Conservation (phyloP, 2,888 invertebrate genomes). For the Anthrax anthrax region DNA sequence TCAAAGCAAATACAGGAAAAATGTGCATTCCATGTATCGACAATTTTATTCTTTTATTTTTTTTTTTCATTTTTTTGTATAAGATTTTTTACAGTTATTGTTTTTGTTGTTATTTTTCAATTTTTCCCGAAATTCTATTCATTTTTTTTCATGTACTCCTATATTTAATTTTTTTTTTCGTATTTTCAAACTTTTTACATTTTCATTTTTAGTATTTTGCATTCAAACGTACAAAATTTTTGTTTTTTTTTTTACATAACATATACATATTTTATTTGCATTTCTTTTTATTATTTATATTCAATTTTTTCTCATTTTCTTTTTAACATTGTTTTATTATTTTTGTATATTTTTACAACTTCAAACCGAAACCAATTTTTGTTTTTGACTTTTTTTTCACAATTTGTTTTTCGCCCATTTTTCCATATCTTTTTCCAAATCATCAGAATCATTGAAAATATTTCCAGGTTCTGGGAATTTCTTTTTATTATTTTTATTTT, state of each 20-base stretch:
- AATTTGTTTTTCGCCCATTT: conserved; percentile 1
- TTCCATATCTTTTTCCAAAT: conserved; percentile 3
- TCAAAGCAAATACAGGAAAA: conserved; percentile 13
- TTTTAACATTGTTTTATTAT: too few relatives aligned
- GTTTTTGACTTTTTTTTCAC: background rate
- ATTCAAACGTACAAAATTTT: too few relatives aligned
- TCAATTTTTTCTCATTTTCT: background rate
- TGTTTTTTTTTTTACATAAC: too few relatives aligned
- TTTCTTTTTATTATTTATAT: background rate
- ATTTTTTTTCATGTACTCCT: too few relatives aligned
- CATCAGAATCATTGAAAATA: background rate
- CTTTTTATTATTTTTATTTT: background rate
- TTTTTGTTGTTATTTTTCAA: too few relatives aligned
- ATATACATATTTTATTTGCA: background rate
- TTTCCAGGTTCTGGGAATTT: background rate
- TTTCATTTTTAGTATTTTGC: background rate
- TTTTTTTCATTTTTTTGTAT: conserved; percentile 1
- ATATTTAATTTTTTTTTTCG: conserved; percentile 1
- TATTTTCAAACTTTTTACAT: background rate
- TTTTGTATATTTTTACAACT: background rate
- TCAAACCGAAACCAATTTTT: background rate
- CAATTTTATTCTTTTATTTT: conserved; percentile 2
- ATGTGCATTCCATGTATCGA: conserved; percentile 12
- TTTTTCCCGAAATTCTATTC: background rate
- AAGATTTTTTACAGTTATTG: background rate